Evolutionary conservation across 2,888 invertebrate species (phyloP), one percentile per base, ranked within the genome.

Genomic region (Congeria kusceri): DNA sequence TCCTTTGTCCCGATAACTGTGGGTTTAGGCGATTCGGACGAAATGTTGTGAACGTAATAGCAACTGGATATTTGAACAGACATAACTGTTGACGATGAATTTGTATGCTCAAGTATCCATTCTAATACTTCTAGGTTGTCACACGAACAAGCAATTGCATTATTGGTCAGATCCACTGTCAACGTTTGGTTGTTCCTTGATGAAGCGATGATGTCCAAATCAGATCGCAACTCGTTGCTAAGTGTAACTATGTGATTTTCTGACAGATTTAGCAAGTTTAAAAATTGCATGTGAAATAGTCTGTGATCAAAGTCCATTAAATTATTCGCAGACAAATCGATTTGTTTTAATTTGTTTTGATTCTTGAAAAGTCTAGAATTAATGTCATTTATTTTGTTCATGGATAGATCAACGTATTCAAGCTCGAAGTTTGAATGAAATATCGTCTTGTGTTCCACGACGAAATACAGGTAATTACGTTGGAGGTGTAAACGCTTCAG

Each of bases 251-350:
- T 66, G 5, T 25, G n/a, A 20, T 73, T 73, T 11, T 66, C 20
- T 18, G 47, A 47, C 11, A 67, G n/a, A 20, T 71, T 25, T 13
- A 77, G 9, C 3, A n/a, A 9, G 32, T 44, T 18, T 0, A 77
- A 63, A 5, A 57, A n/a, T 25, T 20, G 58, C 72, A 77, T 67
- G 47, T 77, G 77, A 44, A 46, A 25, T 11, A 78, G 23, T 13
- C 53, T 9, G 18, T 65, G n/a, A 3, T 73, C 32, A 46, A 78
- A 78, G 13, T 44, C 25, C 4, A 58, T 63, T n/a, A 78, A 11
- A 9, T 29, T 5, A 47, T 73, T 78, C 2, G 39, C 29, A 27
- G 69, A 73, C 3, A 69, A 61, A n/a, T 78, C 73, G 1, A 59
- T 11, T 0, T 59, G 11, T 25, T 49, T 39, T 3, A 78, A 7